Base-by-base conservation (phyloP, 2,797 vertebrate genomes). In the Thaleichthys pacificus region DNA sequence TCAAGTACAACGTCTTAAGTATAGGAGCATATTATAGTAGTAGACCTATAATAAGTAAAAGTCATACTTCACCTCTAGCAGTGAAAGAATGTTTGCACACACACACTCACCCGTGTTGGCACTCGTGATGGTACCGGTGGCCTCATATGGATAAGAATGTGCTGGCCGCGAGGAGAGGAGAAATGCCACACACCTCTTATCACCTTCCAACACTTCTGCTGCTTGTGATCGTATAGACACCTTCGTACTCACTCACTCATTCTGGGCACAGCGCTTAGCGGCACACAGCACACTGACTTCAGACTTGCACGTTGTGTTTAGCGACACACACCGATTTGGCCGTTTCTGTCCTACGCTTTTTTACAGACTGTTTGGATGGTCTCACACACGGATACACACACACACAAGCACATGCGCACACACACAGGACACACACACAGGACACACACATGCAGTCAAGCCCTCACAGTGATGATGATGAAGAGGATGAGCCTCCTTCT, bases 401-500 rank as follows among this genome's bases (percentile, higher is more conserved):
- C 49, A 61, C 32, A 70, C 56, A 26, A 0, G 2, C 22, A 32
- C 68, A 61, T 21, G 61, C 26, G 56, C 69, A 64, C 71, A 56
- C 69, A 64, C 69, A 32, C n/a, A n/a, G n/a, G n/a, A n/a, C 61
- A 19, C 51, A 35, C 15, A 11, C 21, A 66, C 14, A 3, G 81
- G 84, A 84, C 76, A 82, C 73, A 70, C 72, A 66, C 61, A 73
- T 77, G 79, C 72, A 24, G 76, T 82, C 87, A 84, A 75, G 81
- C 68, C 70, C 72, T 66, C 56, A 73, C 79, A 80, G 78, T 54
- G 85, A 87, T 77, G 82, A 89, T 87, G 87, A 89, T 85, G 68
- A 85, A 88, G 77, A 79, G 78, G 81, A 81, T 76, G 68, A 68
- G 71, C 79, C 71, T 79, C 72, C 56, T 75, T 66, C 74, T 72